Evolutionary conservation across 2,113 vertebrate genomes (phyloP).

Genomic region (Myiozetetes cayanensis): DNA sequence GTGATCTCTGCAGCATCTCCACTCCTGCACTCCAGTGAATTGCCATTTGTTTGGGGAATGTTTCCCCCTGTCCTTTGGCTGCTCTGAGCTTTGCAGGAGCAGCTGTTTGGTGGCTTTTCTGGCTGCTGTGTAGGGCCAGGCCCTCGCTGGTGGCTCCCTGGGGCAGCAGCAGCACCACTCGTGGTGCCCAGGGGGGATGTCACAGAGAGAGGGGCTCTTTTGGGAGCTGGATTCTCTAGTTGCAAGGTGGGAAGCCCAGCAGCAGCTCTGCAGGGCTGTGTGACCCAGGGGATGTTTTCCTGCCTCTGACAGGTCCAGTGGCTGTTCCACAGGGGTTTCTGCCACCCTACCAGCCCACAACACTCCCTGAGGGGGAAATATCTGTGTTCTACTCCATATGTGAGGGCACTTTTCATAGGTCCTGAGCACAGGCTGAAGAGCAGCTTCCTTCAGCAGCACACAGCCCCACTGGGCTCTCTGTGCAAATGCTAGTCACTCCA

Average conservation of each 20-base stretch:
- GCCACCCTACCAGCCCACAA: background rate
- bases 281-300: background rate
- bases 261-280: background rate
- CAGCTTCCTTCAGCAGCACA: background rate
- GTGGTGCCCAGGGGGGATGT: rapidly evolving
- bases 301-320: background rate
- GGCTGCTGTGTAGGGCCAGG: background rate
- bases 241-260: background rate
- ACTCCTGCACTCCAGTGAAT: background rate
- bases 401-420: rapidly evolving
- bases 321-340: background rate
- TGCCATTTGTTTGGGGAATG: background rate
- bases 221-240: background rate
- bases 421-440: background rate
- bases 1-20: background rate
- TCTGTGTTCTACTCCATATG: too few species aligned
- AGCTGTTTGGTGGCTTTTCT: background rate
- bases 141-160: background rate
- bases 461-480: background rate
- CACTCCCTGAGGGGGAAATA: background rate
- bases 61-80: background rate
- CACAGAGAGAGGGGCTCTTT: background rate
- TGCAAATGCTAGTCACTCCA: background rate
- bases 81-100: background rate
- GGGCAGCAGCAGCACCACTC: background rate